These are phyloP conservation scores for Ariolimax columbianus DNA, from an alignment of 2,888 invertebrate species.

Conservation along the genomic window DNA sequence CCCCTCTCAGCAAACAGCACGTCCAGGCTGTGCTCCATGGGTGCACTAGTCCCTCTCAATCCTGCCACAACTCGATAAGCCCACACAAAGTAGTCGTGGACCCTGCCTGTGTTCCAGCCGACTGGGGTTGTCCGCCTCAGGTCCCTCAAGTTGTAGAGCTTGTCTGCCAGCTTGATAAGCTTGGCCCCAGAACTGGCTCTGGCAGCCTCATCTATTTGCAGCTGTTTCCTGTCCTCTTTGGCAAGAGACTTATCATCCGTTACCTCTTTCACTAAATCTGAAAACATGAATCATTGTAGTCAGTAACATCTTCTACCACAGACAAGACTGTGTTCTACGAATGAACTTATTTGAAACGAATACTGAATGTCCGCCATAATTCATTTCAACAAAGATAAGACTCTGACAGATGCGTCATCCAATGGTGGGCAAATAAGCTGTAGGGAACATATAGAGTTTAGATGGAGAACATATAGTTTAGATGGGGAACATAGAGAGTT, in stretches of 20 bases:
- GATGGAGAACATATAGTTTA: too few species aligned
- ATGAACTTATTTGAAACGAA: too few species aligned
- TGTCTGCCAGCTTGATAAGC: slow-evolving; percentile 89
- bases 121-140: slow-evolving; percentile 80
- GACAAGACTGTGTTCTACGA: not conserved
- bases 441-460: too few species aligned
- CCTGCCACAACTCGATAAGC: slow-evolving; percentile 84
- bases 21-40: slow-evolving; percentile 81
- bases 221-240: slow-evolving; percentile 83
- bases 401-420: too few species aligned
- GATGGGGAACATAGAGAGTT: too few species aligned
- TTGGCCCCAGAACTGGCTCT: slow-evolving; percentile 83
- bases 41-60: slow-evolving; percentile 83
- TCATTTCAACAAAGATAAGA: too few species aligned
- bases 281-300: not conserved
- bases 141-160: slow-evolving; percentile 89
- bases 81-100: slow-evolving; percentile 85
- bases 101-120: slow-evolving; percentile 84
- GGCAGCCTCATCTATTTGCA: slow-evolving; percentile 84
- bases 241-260: slow-evolving; percentile 87
- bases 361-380: too few species aligned
- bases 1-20: slow-evolving; percentile 64
- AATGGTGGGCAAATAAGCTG: too few species aligned
- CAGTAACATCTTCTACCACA: not conserved
- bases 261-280: slow-evolving; percentile 77